Percentiles rank a stretch among this genome's conserved stretches.
phyloP scores from a whole-genome alignment of 2,888 invertebrate genomes.

The Netelia inedita region DNA sequence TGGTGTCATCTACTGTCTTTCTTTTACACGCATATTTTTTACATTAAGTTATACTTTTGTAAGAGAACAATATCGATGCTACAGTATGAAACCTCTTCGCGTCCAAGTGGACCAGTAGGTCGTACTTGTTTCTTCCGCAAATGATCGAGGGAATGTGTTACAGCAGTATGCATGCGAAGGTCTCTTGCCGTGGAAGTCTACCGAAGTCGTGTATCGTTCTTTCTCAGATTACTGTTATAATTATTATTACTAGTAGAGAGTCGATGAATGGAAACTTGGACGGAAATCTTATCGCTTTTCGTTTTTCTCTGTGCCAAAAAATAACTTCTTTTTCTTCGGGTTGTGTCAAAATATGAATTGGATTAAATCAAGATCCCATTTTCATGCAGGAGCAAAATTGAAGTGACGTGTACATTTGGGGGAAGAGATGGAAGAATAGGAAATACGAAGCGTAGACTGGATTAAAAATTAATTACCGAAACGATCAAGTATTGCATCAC shows the following conservation, averaged over 20 bases:
- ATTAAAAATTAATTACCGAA: too few relatives aligned
- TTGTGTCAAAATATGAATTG: too few relatives aligned
- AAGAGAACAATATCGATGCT: neutral
- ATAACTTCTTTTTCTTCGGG: neutral
- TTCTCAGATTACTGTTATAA: neutral
- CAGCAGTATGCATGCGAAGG: neutral
- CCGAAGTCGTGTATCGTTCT: neutral
- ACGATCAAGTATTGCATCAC: too few relatives aligned
- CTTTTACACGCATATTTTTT: neutral
- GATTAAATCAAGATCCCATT: too few relatives aligned
- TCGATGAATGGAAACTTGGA: neutral
- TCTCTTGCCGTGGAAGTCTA: neutral
- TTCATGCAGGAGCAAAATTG: too few relatives aligned
- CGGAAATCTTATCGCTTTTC: neutral
- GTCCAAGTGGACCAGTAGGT: constrained; percentile 41
- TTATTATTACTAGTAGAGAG: neutral
- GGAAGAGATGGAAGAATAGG: too few relatives aligned
- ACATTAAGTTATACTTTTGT: neutral
- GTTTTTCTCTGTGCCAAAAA: neutral
- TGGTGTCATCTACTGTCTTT: neutral
- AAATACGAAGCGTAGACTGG: too few relatives aligned
- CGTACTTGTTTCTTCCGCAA: constrained; percentile 12
- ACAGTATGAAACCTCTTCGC: neutral
- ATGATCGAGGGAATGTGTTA: neutral
- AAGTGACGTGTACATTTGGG: too few relatives aligned